Conservation (phyloP, 2,797 vertebrate genomes). For the Staurois parvus region DNA sequence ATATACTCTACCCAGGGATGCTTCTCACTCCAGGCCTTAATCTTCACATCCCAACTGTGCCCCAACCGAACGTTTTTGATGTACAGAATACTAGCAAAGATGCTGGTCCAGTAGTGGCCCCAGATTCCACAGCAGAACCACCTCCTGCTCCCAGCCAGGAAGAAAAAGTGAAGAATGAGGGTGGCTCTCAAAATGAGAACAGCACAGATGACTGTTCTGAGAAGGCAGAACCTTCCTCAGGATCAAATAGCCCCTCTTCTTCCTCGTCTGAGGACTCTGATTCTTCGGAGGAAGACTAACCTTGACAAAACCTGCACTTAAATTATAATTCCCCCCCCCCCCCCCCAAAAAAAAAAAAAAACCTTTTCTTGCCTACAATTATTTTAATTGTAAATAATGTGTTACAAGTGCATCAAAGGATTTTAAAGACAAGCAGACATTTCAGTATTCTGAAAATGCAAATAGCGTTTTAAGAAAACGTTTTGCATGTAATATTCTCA, state of each 20-base stretch:
- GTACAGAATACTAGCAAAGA: constrained; percentile 88
- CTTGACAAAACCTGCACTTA: constrained; percentile 76
- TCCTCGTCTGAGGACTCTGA: constrained; percentile 90
- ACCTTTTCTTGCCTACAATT: constrained; percentile 77
- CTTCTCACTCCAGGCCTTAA: constrained; percentile 99
- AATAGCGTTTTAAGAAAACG: constrained; percentile 91
- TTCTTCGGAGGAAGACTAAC: constrained; percentile 96
- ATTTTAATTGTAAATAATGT: constrained; percentile 95
- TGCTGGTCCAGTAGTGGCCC: constrained; percentile 74
- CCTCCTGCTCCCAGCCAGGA: constrained; percentile 63
- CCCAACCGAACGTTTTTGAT: constrained; percentile 80
- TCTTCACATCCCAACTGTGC: constrained; percentile 89
- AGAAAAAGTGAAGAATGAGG: constrained; percentile 83
- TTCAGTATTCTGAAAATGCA: constrained; percentile 96
- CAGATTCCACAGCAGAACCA: constrained; percentile 66
- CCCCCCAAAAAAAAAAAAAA: not conserved
- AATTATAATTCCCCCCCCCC: constrained; percentile 71
- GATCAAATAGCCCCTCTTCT: constrained; percentile 89
- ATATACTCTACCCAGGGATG: constrained; percentile 99
- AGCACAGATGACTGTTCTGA: constrained; percentile 95
- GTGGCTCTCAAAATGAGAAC: constrained; percentile 89
- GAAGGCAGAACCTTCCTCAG: constrained; percentile 92
- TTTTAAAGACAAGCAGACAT: constrained; percentile 87
- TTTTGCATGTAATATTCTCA: constrained; percentile 99
- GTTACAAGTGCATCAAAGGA: constrained; percentile 90